Base-by-base conservation (phyloP, 1,140 invertebrate genomes). In the Scaptomyza pallida region DNA sequence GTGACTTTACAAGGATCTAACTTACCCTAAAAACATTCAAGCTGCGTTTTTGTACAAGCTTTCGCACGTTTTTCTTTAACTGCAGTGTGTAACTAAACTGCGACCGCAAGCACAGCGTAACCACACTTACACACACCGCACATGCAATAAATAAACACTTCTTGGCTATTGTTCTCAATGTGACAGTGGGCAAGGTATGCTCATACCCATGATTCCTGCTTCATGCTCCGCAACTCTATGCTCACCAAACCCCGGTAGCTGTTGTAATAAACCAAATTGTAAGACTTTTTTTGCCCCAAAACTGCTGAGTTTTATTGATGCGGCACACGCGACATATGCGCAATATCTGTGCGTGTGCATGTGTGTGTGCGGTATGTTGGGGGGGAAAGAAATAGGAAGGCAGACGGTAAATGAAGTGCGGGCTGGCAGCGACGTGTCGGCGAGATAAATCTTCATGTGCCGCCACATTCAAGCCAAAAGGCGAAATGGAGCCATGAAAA, bases 71-170 rank as follows among this genome's bases (percentile, higher is more conserved):
- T 37, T 37, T 37, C 33, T 37, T 2, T 5, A 3, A n/a, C 8
- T 37, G 33, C 33, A 37, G 6, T 9, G 12, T 51, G 62, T 40
- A 35, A 61, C 13, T 23, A 37, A 50, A 50, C 10, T 5, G 15
- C 37, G 16, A 48, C 41, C 21, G n/a, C n/a, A n/a, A n/a, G n/a
- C n/a, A n/a, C n/a, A n/a, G n/a, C n/a, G n/a, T n/a, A n/a, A n/a
- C n/a, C n/a, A n/a, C n/a, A n/a, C n/a, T n/a, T n/a, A 45, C 33
- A 57, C 44, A 50, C 50, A 15, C 26, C 33, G 13, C 33, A 48
- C 50, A 62, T 69, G 69, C 81, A 86, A 86, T 86, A 86, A 86
- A 86, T 86, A 86, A 86, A 86, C 81, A 85, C 78, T 85, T 86
- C 59, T 55, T 56, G 44, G 50, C 62, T 60, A 67, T 72, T 72